These are phyloP conservation scores for Daboia siamensis DNA, from an alignment of 2,113 vertebrate species.

Conservation along the genomic window DNA sequence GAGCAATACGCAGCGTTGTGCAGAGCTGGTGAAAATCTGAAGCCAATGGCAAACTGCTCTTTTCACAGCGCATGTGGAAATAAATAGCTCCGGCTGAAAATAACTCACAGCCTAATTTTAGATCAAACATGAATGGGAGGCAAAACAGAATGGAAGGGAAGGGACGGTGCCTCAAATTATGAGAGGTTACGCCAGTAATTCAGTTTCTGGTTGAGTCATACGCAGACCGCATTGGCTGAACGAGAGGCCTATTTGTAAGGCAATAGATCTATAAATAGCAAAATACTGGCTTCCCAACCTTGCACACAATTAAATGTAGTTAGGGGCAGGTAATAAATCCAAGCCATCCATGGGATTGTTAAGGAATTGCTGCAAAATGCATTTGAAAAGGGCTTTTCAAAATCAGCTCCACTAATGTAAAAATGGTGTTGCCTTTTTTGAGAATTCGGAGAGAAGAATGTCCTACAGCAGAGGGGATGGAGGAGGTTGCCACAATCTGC, in stretches of 20 bases:
- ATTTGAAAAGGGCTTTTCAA: background rate
- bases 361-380: slow-evolving; percentile 4
- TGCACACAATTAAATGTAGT: background rate
- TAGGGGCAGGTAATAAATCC: slow-evolving; percentile 1
- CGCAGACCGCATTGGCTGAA: background rate
- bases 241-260: slow-evolving; percentile 16
- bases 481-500: background rate
- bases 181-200: background rate
- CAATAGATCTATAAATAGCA: slow-evolving; percentile 16
- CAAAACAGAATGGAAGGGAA: slow-evolving; percentile 12
- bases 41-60: background rate
- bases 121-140: slow-evolving; percentile 36
- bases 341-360: slow-evolving; percentile 2
- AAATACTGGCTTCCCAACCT: background rate
- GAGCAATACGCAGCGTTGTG: slow-evolving; percentile 12
- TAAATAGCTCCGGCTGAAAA: slow-evolving; percentile 26
- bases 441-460: background rate
- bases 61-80: slow-evolving; percentile 14
- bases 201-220: slow-evolving; percentile 10
- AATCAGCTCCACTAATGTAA: background rate
- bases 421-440: background rate
- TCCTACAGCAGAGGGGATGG: background rate
- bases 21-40: slow-evolving; percentile 26
- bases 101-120: slow-evolving; percentile 32
- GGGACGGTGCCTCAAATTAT: background rate